A percentile compares a stretch with the other conserved stretches of the same genome.
These are phyloP conservation scores for Neelides folsomi DNA, from an alignment of 2,888 invertebrate species.

Conservation along the genomic window DNA sequence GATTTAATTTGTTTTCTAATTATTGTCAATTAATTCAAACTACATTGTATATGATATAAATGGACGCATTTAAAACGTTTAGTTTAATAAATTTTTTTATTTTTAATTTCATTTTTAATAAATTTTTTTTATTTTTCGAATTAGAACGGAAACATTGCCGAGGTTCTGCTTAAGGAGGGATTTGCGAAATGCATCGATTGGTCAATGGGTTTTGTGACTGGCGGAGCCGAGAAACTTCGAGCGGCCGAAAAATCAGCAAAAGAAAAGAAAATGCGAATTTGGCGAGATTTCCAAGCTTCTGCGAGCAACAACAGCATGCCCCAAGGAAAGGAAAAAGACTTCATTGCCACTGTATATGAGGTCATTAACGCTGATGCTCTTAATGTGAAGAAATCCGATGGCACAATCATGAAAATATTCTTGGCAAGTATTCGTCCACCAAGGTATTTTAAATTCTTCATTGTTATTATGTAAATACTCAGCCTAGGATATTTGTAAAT, in stretches of 20 bases:
- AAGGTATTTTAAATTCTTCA: conserved; percentile 46
- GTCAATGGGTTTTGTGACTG: conserved; percentile 71
- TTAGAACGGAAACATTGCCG: conserved; percentile 74
- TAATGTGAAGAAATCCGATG: conserved; percentile 64
- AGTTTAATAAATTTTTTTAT: no score
- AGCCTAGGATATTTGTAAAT: no score
- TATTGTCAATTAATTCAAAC: no score
- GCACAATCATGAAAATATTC: conserved; percentile 76
- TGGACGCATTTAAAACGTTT: conserved; percentile 10
- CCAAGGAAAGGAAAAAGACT: conserved; percentile 62
- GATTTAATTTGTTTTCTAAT: no score
- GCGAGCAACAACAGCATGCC: conserved; percentile 16
- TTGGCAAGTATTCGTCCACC: conserved; percentile 91
- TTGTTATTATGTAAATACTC: no score
- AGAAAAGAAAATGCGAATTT: conserved; percentile 68
- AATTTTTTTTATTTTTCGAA: conserved; percentile 1
- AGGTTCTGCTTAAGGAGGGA: conserved; percentile 73
- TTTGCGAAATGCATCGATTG: conserved; percentile 89
- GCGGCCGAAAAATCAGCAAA: conserved; percentile 77
- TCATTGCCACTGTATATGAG: conserved; percentile 69
- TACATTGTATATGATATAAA: no score
- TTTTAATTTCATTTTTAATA: no score
- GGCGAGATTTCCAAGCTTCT: conserved; percentile 77
- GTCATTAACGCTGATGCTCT: conserved; percentile 89
- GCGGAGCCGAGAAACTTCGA: conserved; percentile 67